A percentile compares a stretch with the other conserved stretches of the same genome.
Evolutionary conservation across 37 sponge, comb jelly and placozoan species (phyloP).

Genomic region (Beroe forskalii): DNA sequence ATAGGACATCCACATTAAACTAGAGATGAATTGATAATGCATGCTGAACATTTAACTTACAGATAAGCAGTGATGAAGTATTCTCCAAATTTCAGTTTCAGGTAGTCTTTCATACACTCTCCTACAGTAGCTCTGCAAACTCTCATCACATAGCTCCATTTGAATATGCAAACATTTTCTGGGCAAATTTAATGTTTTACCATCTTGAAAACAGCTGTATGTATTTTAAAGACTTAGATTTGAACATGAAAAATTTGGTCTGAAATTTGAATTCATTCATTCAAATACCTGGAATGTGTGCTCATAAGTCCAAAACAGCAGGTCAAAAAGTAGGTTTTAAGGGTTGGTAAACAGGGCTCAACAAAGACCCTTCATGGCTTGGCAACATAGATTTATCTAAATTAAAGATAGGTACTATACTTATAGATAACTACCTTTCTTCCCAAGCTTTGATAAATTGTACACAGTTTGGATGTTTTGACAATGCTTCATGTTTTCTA

Average conservation of each 20-base stretch:
- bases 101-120: neutral
- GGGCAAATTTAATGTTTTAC: slow-evolving; percentile 9
- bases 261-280: no score
- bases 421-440: slow-evolving; percentile 73
- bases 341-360: no score
- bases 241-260: no score
- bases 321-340: no score
- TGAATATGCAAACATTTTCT: slow-evolving; percentile 78
- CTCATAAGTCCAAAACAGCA: no score
- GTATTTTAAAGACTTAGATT: no score
- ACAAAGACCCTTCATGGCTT: no score
- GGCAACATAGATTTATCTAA: no score
- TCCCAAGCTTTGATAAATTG: slow-evolving; percentile 86
- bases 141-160: slow-evolving; percentile 86
- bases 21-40: neutral
- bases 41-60: neutral
- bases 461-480: slow-evolving; percentile 83
- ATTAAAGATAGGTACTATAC: no score
- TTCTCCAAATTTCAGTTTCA: slow-evolving; percentile 10
- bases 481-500: slow-evolving; percentile 80
- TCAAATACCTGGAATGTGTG: no score
- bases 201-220: no score
- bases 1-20: neutral
- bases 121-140: slow-evolving; percentile 44
- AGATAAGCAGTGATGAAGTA: slow-evolving; percentile 60